These are phyloP conservation scores for Lindbergichthys nudifrons DNA, from an alignment of 2,797 vertebrate species.

Conservation along the genomic window DNA sequence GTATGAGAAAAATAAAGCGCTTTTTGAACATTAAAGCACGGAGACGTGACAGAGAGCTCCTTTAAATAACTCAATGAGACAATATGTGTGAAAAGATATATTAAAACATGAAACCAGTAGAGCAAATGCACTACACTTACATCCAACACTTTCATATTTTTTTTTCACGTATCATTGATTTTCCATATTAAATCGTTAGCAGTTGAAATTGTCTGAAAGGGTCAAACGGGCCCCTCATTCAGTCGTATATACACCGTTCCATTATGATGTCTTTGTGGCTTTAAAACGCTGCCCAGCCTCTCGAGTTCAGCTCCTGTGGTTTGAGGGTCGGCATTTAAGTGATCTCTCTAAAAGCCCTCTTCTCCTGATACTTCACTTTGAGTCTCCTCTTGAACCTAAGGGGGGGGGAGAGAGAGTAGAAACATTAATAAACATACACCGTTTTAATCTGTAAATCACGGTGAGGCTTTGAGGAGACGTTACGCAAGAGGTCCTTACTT, in stretches of 20 bases:
- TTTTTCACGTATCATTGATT: conserved; percentile 14
- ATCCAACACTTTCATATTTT: not conserved
- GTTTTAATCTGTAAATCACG: not conserved
- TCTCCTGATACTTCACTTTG: conserved; percentile 92
- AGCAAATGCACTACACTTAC: conserved; percentile 8
- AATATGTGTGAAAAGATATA: conserved; percentile 1
- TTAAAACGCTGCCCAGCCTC: conserved; percentile 27
- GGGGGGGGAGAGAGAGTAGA: not conserved
- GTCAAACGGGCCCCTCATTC: conserved; percentile 17
- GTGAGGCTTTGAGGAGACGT: conserved; percentile 27
- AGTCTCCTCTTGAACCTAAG: conserved; percentile 90
- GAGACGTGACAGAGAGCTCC: too few species aligned
- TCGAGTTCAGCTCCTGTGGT: conserved; percentile 23
- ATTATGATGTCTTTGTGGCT: conserved; percentile 39
- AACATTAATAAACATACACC: conserved; percentile 22
- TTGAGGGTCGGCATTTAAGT: conserved; percentile 73
- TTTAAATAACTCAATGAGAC: not conserved
- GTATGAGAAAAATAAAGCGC: too few species aligned
- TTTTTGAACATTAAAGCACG: too few species aligned
- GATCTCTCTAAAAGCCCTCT: conserved; percentile 90
- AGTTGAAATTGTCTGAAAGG: conserved; percentile 10
- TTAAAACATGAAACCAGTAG: not conserved
- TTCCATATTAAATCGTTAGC: conserved; percentile 12
- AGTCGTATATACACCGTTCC: conserved; percentile 55
- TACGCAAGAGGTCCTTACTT: conserved; percentile 85